Percentiles rank a stretch among this genome's conserved stretches.
phyloP scores from a whole-genome alignment of 1,140 invertebrate genomes.

The Drusus annulatus region DNA sequence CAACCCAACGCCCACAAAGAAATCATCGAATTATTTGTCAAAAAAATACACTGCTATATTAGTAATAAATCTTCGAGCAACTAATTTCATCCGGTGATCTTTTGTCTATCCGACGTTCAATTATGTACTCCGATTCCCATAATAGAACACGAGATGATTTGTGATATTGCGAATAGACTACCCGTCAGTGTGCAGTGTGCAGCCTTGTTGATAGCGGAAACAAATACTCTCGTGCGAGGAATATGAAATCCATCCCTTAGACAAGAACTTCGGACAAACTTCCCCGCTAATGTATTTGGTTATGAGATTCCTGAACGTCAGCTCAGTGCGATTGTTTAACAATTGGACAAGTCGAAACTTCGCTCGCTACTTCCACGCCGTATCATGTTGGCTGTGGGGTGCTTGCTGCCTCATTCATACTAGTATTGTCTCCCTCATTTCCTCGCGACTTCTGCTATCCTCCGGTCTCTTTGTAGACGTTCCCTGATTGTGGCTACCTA shows the following conservation, averaged over 20 bases:
- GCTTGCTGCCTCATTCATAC: background rate
- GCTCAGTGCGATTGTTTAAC: constrained; percentile 33
- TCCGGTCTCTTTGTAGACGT: too few species aligned
- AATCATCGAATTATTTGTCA: too few species aligned
- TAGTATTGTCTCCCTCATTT: background rate
- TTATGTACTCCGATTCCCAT: background rate
- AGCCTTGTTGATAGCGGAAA: background rate
- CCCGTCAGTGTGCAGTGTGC: too few species aligned
- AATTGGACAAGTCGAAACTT: constrained; percentile 17
- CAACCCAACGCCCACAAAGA: too few species aligned
- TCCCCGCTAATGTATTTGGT: constrained; percentile 9
- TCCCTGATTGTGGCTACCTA: too few species aligned
- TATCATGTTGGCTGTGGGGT: background rate
- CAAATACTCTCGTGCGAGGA: background rate
- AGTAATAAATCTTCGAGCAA: background rate
- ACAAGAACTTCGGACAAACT: background rate
- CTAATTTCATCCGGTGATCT: background rate
- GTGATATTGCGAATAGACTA: too few species aligned
- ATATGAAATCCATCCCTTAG: background rate
- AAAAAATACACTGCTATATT: too few species aligned
- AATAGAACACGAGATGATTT: background rate
- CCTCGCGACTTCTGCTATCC: background rate
- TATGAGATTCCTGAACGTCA: constrained; percentile 19
- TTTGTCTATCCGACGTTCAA: background rate
- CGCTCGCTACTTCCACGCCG: background rate